These are phyloP conservation scores for Diorhabda elongata DNA, from an alignment of 1,140 invertebrate genomes.

Conservation along the genomic window DNA sequence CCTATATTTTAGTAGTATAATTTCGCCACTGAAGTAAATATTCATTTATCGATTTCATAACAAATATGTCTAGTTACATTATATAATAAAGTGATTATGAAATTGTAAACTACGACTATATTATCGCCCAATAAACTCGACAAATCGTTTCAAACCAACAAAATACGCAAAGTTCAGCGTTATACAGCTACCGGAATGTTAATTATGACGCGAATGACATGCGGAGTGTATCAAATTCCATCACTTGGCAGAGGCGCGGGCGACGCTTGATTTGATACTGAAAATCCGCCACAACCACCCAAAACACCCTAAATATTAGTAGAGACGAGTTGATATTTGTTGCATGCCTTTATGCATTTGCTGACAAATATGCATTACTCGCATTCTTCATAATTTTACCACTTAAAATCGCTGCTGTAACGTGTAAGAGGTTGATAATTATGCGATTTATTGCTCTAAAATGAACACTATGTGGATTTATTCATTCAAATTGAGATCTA, in stretches of 20 bases:
- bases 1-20: no score
- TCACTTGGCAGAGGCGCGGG: slow-evolving; percentile 31
- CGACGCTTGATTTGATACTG: slow-evolving; percentile 35
- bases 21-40: no score
- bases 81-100: no score
- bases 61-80: no score
- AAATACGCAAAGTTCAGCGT: slow-evolving; percentile 36
- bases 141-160: slow-evolving; percentile 22
- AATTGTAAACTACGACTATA: no score
- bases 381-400: slow-evolving; percentile 28
- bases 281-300: slow-evolving; percentile 32
- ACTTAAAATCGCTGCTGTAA: no score
- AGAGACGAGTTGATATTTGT: slow-evolving; percentile 41
- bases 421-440: no score
- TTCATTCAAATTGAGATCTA: no score
- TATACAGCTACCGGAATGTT: slow-evolving; percentile 39
- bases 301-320: slow-evolving; percentile 37
- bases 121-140: no score
- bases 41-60: no score
- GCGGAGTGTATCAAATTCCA: slow-evolving; percentile 40
- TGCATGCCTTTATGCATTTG: slow-evolving; percentile 42
- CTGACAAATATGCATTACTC: slow-evolving; percentile 43
- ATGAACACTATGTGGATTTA: no score
- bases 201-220: slow-evolving; percentile 43
- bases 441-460: no score